Percentiles rank a stretch among this genome's conserved stretches.
Evolutionary conservation across 1,140 invertebrate species (phyloP).

Genomic region (Zaprionus nigranus): DNA sequence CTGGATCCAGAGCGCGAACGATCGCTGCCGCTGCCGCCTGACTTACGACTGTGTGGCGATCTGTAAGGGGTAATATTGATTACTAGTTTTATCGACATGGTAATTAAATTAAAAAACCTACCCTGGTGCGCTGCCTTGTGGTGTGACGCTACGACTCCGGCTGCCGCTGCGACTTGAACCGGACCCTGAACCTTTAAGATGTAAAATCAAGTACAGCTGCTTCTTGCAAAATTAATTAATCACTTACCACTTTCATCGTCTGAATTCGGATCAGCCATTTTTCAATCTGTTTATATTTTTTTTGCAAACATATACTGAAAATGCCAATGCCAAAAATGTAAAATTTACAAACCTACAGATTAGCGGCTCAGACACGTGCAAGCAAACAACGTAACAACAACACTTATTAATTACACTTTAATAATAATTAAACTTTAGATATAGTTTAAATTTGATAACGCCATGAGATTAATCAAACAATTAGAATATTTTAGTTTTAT

Average conservation of each 20-base stretch:
- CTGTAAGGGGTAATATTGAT: constrained; percentile 30
- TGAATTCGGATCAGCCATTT: constrained; percentile 62
- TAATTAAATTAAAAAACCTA: constrained; percentile 76
- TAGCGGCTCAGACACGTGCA: constrained; percentile 25
- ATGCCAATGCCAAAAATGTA: constrained; percentile 7
- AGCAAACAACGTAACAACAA: neutral
- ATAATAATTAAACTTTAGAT: neutral
- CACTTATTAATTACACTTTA: neutral
- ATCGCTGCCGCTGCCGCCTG: constrained; percentile 62
- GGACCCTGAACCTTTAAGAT: constrained; percentile 85
- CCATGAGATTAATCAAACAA: neutral
- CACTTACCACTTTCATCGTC: constrained; percentile 70
- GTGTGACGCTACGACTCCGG: constrained; percentile 85
- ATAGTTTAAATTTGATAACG: neutral
- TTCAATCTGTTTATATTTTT: constrained; percentile 13
- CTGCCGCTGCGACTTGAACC: constrained; percentile 85
- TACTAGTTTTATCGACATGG: constrained; percentile 10
- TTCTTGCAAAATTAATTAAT: neutral
- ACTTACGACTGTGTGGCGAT: constrained; percentile 73
- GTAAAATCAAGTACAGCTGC: constrained; percentile 15
- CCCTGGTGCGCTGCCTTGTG: constrained; percentile 71
- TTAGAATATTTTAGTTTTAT: neutral
- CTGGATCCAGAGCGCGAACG: constrained; percentile 45
- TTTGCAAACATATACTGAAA: constrained; percentile 22
- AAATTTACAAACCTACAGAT: constrained; percentile 4